A percentile compares a stretch with the other conserved stretches of the same genome.
Conservation (phyloP, 2,113 vertebrate genomes). For the Elachura formosa region DNA sequence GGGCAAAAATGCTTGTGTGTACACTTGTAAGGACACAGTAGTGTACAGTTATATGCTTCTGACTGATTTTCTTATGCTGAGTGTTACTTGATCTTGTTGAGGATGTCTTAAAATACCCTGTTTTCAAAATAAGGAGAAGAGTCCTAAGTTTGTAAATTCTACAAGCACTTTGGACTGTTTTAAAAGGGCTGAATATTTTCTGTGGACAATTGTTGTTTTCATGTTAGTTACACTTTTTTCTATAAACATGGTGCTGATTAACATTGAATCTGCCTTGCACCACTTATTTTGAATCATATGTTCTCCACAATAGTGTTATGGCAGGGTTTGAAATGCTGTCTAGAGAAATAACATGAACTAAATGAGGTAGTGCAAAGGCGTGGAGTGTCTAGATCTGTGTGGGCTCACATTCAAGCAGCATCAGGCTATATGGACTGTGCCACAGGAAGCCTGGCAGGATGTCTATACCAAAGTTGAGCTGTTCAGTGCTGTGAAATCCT, state of each 20-base stretch:
- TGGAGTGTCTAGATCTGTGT: background rate
- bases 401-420: background rate
- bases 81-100: background rate
- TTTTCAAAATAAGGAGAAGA: background rate
- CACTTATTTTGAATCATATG: rapidly evolving
- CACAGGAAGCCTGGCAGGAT: background rate
- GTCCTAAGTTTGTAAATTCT: background rate
- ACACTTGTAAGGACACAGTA: background rate
- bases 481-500: background rate
- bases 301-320: background rate
- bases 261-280: rapidly evolving
- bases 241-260: background rate
- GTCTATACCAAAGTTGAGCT: background rate
- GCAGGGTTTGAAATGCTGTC: background rate
- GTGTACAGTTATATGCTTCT: background rate
- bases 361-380: background rate
- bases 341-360: background rate
- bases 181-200: background rate
- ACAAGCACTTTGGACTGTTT: background rate
- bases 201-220: background rate
- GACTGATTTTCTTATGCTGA: background rate
- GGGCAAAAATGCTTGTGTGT: rapidly evolving
- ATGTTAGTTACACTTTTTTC: background rate
- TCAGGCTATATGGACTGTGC: background rate
- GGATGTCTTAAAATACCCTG: background rate